A percentile compares a stretch with the other conserved stretches of the same genome.
These are phyloP conservation scores for Sebastes minor DNA, from an alignment of 2,797 vertebrate genomes.

Conservation along the genomic window DNA sequence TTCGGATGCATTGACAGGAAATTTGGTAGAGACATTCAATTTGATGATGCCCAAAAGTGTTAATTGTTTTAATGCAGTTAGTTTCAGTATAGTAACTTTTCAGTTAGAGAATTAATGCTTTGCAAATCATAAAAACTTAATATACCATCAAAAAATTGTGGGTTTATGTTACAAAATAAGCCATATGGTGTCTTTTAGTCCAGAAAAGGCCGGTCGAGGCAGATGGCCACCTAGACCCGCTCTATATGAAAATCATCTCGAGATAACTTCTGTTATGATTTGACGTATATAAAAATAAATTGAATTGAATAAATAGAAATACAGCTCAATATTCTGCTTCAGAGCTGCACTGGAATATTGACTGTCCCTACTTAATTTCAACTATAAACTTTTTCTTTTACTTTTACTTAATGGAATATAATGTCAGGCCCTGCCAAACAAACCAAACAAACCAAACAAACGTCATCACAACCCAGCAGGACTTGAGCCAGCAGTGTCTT, in stretches of 20 bases:
- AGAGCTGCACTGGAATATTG: not conserved
- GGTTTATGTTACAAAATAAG: no score
- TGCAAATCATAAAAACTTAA: not conserved
- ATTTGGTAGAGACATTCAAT: not conserved
- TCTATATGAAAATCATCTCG: no score
- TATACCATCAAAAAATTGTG: accelerated
- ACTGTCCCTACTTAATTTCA: not conserved
- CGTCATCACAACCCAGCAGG: not conserved
- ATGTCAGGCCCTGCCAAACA: not conserved
- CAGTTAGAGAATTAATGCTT: not conserved
- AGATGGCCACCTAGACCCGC: no score
- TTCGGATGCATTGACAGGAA: not conserved
- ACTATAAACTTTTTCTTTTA: not conserved
- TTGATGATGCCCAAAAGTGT: no score
- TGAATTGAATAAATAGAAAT: not conserved
- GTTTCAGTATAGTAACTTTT: not conserved
- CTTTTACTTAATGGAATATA: not conserved
- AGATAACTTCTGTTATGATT: no score
- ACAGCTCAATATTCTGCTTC: not conserved
- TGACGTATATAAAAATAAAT: no score
- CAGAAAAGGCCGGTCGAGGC: no score
- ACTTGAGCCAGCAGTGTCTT: conserved; percentile 10
- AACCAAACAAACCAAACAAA: conserved; percentile 2
- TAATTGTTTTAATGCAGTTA: no score
- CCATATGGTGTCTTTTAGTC: no score